Conservation (phyloP, 30 jellyfish, hydroid and myxozoan species). For the Mastigias papua region DNA sequence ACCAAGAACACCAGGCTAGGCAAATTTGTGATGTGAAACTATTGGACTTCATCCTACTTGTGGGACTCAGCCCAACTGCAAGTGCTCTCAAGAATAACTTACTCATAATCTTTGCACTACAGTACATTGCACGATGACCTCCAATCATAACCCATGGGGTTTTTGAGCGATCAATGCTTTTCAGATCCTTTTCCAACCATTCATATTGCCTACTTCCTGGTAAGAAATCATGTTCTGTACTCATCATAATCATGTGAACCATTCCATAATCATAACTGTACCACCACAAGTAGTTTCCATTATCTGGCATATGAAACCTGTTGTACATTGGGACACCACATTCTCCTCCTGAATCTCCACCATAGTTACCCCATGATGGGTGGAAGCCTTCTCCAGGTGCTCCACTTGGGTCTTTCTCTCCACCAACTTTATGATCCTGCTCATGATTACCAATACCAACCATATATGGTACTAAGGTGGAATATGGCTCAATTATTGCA, state of each 20-base stretch:
- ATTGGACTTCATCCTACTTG: too few species aligned
- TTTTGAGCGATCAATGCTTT: slow-evolving; percentile 65
- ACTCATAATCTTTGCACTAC: slow-evolving; percentile 67
- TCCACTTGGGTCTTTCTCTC: slow-evolving; percentile 87
- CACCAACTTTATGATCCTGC: slow-evolving; percentile 86
- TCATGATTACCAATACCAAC: slow-evolving; percentile 93
- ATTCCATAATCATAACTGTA: slow-evolving; percentile 85
- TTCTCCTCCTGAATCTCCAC: slow-evolving; percentile 94
- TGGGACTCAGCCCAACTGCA: too few species aligned
- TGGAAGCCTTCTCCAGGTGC: slow-evolving; percentile 86
- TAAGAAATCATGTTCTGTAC: slow-evolving; percentile 81
- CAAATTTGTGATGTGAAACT: too few species aligned
- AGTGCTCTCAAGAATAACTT: too few species aligned
- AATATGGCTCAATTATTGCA: slow-evolving; percentile 84
- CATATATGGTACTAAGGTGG: slow-evolving; percentile 89
- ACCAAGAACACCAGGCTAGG: too few species aligned
- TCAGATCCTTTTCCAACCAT: slow-evolving; percentile 88
- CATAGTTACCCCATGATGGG: slow-evolving; percentile 87
- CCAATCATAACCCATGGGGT: slow-evolving; percentile 92
- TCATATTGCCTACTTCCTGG: slow-evolving; percentile 85
- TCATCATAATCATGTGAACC: slow-evolving; percentile 85
- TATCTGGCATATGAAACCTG: slow-evolving; percentile 95
- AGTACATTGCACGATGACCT: slow-evolving; percentile 90
- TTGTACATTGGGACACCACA: slow-evolving; percentile 94
- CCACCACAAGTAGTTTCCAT: slow-evolving; percentile 90